A percentile compares a stretch with the other conserved stretches of the same genome.
These are phyloP conservation scores for Nomada fucata DNA, from an alignment of 2,888 invertebrate genomes.

Conservation along the genomic window DNA sequence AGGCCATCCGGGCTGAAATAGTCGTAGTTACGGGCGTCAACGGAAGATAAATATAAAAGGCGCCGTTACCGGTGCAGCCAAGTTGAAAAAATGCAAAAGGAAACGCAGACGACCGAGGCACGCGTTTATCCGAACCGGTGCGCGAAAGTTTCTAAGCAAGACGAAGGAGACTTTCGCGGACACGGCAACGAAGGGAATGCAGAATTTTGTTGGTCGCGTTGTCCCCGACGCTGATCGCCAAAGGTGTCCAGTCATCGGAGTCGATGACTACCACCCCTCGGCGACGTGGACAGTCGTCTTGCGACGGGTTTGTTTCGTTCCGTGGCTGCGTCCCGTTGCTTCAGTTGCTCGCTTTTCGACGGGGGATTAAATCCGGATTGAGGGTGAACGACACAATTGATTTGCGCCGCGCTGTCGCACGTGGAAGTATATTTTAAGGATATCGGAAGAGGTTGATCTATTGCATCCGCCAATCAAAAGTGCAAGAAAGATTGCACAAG, in stretches of 20 bases:
- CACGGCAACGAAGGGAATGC: slow-evolving; percentile 20
- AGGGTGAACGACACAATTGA: slow-evolving; percentile 10
- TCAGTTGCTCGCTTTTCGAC: too few relatives aligned
- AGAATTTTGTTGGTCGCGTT: slow-evolving; percentile 34
- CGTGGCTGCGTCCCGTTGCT: not conserved
- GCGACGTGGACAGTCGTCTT: slow-evolving; percentile 5
- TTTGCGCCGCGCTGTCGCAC: too few relatives aligned
- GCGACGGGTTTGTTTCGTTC: not conserved
- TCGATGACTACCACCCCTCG: slow-evolving; percentile 25
- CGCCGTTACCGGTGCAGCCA: slow-evolving; percentile 58
- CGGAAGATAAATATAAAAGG: slow-evolving; percentile 68
- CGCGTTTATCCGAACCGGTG: slow-evolving; percentile 41
- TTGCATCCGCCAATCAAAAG: too few relatives aligned
- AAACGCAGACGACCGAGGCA: slow-evolving; percentile 16
- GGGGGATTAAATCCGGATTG: slow-evolving; percentile 17
- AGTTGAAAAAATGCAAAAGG: slow-evolving; percentile 40
- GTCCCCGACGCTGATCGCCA: slow-evolving; percentile 19
- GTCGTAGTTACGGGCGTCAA: slow-evolving; percentile 67
- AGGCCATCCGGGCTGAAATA: slow-evolving; percentile 51
- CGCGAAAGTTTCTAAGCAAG: not conserved
- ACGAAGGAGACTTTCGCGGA: slow-evolving; percentile 20
- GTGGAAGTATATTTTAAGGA: too few relatives aligned
- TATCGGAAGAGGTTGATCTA: too few relatives aligned
- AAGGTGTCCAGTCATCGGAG: slow-evolving; percentile 32
- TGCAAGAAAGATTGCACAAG: too few relatives aligned